Conservation (phyloP, 2,888 invertebrate species). For the Oxycera nigricornis region DNA sequence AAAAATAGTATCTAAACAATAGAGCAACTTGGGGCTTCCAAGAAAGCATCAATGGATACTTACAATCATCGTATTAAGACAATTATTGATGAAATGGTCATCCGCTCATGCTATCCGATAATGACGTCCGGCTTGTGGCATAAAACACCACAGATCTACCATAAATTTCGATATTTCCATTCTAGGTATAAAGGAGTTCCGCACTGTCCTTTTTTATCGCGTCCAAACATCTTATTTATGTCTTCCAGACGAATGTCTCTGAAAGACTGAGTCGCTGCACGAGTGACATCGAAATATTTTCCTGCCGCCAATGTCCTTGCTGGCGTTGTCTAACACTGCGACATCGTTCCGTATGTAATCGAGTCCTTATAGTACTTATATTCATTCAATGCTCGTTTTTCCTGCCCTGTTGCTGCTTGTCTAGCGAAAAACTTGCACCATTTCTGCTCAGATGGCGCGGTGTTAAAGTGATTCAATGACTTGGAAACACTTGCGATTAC, state of each 20-base stretch:
- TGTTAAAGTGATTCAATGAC: constrained; percentile 44
- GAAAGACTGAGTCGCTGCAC: constrained; percentile 36
- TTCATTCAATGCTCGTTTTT: not conserved
- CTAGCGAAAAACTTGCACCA: constrained; percentile 39
- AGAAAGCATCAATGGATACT: too few species aligned
- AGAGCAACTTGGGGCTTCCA: too few species aligned
- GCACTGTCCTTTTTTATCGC: constrained; percentile 39
- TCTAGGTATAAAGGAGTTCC: constrained; percentile 30
- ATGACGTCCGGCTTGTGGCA: constrained; percentile 27
- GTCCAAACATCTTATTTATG: constrained; percentile 46
- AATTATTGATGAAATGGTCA: constrained; percentile 4
- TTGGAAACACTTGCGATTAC: constrained; percentile 46
- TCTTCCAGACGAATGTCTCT: constrained; percentile 46
- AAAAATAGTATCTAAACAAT: too few species aligned
- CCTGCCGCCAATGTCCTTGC: constrained; percentile 21
- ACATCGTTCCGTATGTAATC: constrained; percentile 21
- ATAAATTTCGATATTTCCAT: constrained; percentile 37
- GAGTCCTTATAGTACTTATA: not conserved
- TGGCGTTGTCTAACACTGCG: constrained; percentile 15
- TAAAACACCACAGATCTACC: constrained; percentile 2
- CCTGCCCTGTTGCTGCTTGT: constrained; percentile 39
- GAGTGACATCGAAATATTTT: constrained; percentile 21
- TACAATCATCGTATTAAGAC: too few species aligned
- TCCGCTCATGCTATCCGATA: constrained; percentile 2
- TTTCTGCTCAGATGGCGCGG: constrained; percentile 43